These are phyloP conservation scores for Artibeus lituratus DNA, from an alignment of 2,797 vertebrate genomes.

Conservation along the genomic window DNA sequence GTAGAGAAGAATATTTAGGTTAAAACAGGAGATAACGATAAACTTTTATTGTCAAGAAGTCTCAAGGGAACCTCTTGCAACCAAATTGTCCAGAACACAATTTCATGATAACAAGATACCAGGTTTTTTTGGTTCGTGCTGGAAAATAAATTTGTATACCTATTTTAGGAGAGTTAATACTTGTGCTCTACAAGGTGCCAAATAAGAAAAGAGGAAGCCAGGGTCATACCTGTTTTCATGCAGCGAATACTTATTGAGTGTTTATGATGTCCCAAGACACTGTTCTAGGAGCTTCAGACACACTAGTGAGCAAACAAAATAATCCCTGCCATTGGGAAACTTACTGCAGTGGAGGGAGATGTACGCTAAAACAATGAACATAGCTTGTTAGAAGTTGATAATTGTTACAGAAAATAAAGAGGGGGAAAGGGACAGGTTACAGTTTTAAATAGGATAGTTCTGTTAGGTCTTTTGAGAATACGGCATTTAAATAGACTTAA, in stretches of 20 bases:
- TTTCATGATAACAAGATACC: slow-evolving; percentile 18
- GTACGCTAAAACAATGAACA: background rate
- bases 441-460: background rate
- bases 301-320: background rate
- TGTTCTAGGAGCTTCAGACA: background rate
- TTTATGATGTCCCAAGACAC: background rate
- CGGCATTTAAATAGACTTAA: background rate
- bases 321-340: background rate
- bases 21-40: background rate
- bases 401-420: background rate
- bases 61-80: background rate
- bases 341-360: background rate
- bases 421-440: background rate
- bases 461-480: background rate
- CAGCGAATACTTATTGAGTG: background rate
- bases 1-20: background rate
- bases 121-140: background rate
- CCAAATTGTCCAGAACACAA: background rate
- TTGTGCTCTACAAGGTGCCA: background rate
- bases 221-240: background rate
- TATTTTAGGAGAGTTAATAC: background rate
- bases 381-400: background rate
- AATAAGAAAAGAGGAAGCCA: background rate
- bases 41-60: background rate
- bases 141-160: background rate